Evolutionary conservation across 2,113 vertebrate genomes (phyloP), one percentile per base, ranked within the genome.

Genomic region (Hippocampus zosterae): DNA sequence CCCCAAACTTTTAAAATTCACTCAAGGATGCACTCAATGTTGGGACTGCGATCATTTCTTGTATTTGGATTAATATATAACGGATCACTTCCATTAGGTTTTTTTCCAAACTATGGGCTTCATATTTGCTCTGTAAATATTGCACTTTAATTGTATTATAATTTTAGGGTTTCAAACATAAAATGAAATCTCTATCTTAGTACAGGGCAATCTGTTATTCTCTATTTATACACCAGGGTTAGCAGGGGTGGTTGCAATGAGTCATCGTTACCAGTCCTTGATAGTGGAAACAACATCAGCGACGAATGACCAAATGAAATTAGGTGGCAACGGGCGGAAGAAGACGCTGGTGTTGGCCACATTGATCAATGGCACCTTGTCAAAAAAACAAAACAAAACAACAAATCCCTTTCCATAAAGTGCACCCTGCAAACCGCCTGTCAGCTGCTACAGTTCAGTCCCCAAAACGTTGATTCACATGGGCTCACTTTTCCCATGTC

Each of bases 241-340:
- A 76, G 75, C 84, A 79, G 81, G 75, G 71, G 78, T 67, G n/a
- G 48, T 79, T 78, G 42, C 61, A 72, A 88, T 81, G 80, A 83
- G 55, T 87, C 83, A 82, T 88, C 82, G 83, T 88, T 87, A 85
- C 68, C 66, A 85, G 79, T 80, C n/a, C 72, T 80, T 89, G 80
- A 88, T 88, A 81, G 86, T 86, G 88, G 87, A 91, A 91, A 89
- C 76, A 81, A 87, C 89, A 91, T 90, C 85, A 86, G 83, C 75
- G 69, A 67, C 84, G 78, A 85, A 83, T 78, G 65, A 81, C 66
- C 52, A 85, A 85, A 91, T 88, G 69, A 86, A 81, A 89, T 91
- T 90, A 90, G 42, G 73, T 42, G 56, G 76, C 74, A 82, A 82
- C 77, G 74, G 78, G 88, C 89, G 86, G 88, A 88, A 90, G 85